Evolutionary conservation across 2,113 vertebrate species (phyloP).

Genomic region (Zapornia atra): DNA sequence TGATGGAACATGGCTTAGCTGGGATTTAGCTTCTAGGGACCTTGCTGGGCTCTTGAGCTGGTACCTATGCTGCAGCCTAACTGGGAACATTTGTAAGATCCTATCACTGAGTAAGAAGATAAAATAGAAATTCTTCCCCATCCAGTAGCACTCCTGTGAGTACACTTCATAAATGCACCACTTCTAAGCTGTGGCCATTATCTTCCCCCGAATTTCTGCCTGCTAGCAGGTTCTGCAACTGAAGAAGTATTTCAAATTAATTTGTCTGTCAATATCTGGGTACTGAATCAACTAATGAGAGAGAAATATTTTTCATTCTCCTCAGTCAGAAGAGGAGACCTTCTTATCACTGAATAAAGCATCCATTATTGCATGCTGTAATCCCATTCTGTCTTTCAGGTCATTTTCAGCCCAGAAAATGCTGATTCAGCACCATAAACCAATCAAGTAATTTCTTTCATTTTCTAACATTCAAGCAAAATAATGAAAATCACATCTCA

Average conservation of each 20-base stretch:
- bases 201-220: conserved; percentile 36
- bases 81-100: not conserved
- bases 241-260: conserved; percentile 63
- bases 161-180: conserved; percentile 16
- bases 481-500: conserved; percentile 67
- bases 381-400: conserved; percentile 42
- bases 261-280: conserved; percentile 60
- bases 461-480: conserved; percentile 72
- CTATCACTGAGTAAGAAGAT: not conserved
- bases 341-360: conserved; percentile 56
- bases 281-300: conserved; percentile 57
- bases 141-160: not conserved
- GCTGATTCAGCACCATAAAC: conserved; percentile 67
- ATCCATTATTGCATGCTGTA: not conserved
- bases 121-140: conserved; percentile 20
- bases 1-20: not conserved
- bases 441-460: conserved; percentile 69
- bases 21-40: not conserved
- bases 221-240: conserved; percentile 27
- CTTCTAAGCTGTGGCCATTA: conserved; percentile 23
- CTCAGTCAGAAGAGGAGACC: conserved; percentile 42
- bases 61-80: not conserved
- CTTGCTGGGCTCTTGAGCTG: not conserved
- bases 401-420: conserved; percentile 53
- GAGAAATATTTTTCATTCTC: conserved; percentile 49